These are phyloP conservation scores for Hiodon tergisus DNA, from an alignment of 2,113 vertebrate species.

Conservation along the genomic window DNA sequence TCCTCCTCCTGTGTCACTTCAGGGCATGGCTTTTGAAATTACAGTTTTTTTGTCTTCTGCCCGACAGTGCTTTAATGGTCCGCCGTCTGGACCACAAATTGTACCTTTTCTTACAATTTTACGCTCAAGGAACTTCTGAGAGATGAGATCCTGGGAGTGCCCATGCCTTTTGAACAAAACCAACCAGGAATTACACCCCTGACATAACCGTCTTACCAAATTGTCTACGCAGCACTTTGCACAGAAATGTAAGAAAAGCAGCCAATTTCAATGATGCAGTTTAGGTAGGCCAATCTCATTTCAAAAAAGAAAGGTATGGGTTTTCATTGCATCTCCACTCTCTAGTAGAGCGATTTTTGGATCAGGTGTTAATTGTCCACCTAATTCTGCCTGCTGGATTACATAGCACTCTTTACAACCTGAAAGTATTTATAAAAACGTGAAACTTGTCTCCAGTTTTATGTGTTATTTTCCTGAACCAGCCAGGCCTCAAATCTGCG, in stretches of 20 bases:
- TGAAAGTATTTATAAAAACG: background rate
- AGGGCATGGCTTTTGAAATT: background rate
- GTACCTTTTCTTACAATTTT: slow-evolving; percentile 2
- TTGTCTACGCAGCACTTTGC: too few relatives aligned
- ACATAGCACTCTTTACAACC: background rate
- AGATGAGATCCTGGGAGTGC: background rate
- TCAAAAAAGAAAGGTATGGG: background rate
- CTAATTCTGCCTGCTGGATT: slow-evolving; percentile 5
- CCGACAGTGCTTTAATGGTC: background rate
- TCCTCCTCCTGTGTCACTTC: too few relatives aligned
- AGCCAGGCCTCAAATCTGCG: background rate
- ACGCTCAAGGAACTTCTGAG: slow-evolving; percentile 1
- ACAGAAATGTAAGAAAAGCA: too few relatives aligned
- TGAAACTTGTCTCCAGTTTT: background rate
- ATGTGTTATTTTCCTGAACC: background rate
- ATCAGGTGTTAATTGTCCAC: background rate
- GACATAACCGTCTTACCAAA: too few relatives aligned
- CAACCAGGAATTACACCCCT: too few relatives aligned
- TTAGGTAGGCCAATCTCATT: too few relatives aligned
- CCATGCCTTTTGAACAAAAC: too few relatives aligned
- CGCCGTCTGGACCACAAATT: too few relatives aligned
- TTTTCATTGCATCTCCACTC: background rate
- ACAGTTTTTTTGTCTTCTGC: too few relatives aligned
- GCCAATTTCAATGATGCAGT: too few relatives aligned
- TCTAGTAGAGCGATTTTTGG: slow-evolving; percentile 7